Percentiles rank a stretch among this genome's conserved stretches.
phyloP scores from a whole-genome alignment of 2,113 vertebrate genomes.

The Colius striatus region DNA sequence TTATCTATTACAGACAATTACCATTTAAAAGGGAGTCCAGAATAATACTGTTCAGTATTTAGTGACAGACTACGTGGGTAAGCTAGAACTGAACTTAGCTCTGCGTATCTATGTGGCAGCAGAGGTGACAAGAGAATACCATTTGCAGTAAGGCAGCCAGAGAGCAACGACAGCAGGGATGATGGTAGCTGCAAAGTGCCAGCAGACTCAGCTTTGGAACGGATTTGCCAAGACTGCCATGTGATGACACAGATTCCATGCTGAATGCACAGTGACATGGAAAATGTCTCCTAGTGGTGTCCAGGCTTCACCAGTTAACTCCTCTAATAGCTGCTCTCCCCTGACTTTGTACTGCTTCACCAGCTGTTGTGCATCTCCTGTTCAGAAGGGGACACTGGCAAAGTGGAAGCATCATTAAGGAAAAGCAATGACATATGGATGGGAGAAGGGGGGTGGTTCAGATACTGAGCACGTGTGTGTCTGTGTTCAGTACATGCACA shows the following conservation, averaged over 20 bases:
- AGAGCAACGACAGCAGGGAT: conserved; percentile 20
- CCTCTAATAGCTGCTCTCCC: conserved; percentile 63
- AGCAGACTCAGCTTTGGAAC: conserved; percentile 52
- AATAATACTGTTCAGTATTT: background rate
- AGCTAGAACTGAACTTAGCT: background rate
- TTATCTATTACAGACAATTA: conserved; percentile 5
- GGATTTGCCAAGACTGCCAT: conserved; percentile 42
- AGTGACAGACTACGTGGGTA: background rate
- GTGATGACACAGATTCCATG: conserved; percentile 67
- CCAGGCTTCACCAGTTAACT: conserved; percentile 61
- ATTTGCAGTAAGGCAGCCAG: conserved; percentile 53
- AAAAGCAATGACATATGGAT: conserved; percentile 30
- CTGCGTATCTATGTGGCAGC: conserved; percentile 44
- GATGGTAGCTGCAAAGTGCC: conserved; percentile 53
- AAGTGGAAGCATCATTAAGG: conserved; percentile 26
- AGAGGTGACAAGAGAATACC: conserved; percentile 39
- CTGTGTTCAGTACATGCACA: background rate
- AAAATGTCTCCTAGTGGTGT: conserved; percentile 66
- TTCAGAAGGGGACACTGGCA: conserved; percentile 43
- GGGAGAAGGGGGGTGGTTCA: background rate
- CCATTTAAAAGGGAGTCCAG: background rate
- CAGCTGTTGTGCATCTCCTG: conserved; percentile 70
- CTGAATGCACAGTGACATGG: conserved; percentile 63
- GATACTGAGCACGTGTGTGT: background rate
- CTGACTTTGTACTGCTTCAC: conserved; percentile 60